Base-by-base conservation (phyloP, 2,113 vertebrate genomes). In the Ciconia maguari region DNA sequence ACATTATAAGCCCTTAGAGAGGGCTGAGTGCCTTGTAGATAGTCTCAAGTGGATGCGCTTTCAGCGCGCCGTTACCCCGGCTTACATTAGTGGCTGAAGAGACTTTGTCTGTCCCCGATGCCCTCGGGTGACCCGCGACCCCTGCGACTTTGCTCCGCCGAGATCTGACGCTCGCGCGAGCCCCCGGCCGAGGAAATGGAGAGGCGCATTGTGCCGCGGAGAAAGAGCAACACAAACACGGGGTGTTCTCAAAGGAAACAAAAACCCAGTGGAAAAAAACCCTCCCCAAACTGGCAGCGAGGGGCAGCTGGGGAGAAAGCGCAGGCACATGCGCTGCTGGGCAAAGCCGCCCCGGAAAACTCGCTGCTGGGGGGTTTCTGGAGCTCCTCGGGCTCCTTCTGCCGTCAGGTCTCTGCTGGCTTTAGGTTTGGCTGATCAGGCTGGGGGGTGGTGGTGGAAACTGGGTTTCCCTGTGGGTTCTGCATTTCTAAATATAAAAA, bases 21-120 rank as follows among this genome's bases (percentile, higher is more conserved):
- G 97, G 88, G 93, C 95, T 97, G 97, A 98, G 97, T 96, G 97
- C 96, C 97, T 97, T 98, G 97, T 96, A 95, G 97, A 96, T 95
- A 94, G 98, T 97, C 98, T 98, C 98, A 98, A 99, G 98, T 98
- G 98, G 98, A 97, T 97, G 98, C 92, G 96, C 98, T 98, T 98
- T 98, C 98, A 98, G 98, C 91, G 54, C 87, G 93, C 98, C 92
- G 97, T 97, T 98, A 96, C 98, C 98, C 98, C 97, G 87, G 98
- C 97, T 98, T 97, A 98, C 96, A 98, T 98, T 98, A 97, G 97
- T n/a, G 87, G 97, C 98, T 98, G 97, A 98, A 97, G 98, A 71
- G 97, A 98, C 97, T 97, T 98, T 98, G 97, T 98, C 91, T 98
- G 95, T 97, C 95, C 92, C 87, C 86, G 94, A 94, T 97, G 97